These are phyloP conservation scores for Phyto melanocephala DNA, from an alignment of 2,888 invertebrate genomes.

Conservation along the genomic window DNA sequence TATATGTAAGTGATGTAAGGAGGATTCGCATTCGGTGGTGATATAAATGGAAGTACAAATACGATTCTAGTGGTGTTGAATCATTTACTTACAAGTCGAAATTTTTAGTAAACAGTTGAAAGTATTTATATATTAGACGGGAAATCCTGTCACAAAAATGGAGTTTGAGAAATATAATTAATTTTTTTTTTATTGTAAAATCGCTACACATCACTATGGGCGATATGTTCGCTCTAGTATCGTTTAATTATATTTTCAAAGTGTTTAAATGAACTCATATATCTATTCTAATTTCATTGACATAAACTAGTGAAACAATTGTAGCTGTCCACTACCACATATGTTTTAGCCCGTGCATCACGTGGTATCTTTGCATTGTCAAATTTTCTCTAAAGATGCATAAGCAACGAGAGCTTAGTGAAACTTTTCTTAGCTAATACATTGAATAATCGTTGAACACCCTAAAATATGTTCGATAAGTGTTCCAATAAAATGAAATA, in stretches of 20 bases:
- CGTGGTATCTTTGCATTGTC: slow-evolving; percentile 13
- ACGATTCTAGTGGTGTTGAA: no score
- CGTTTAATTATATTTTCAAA: slow-evolving; percentile 31
- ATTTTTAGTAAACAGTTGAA: no score
- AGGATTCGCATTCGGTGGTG: no score
- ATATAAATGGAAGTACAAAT: no score
- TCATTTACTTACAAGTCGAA: no score
- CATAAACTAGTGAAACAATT: slow-evolving; percentile 12
- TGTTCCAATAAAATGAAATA: slow-evolving; percentile 11
- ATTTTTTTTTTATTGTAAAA: no score
- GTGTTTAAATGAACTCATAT: slow-evolving; percentile 17
- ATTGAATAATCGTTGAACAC: slow-evolving; percentile 7
- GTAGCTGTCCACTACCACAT: slow-evolving; percentile 20
- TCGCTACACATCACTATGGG: no score
- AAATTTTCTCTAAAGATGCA: slow-evolving; percentile 17
- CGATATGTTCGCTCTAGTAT: slow-evolving; percentile 23
- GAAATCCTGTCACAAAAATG: no score
- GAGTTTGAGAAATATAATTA: no score
- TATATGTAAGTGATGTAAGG: no score
- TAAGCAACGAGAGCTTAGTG: background rate
- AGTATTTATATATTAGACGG: no score
- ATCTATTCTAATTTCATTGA: slow-evolving; percentile 22
- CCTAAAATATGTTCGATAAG: slow-evolving; percentile 15
- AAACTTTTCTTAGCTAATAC: slow-evolving; percentile 15
- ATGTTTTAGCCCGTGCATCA: slow-evolving; percentile 3